phyloP scores from a whole-genome alignment of 1,140 invertebrate species.

The Ctenoplectra terminalis region DNA sequence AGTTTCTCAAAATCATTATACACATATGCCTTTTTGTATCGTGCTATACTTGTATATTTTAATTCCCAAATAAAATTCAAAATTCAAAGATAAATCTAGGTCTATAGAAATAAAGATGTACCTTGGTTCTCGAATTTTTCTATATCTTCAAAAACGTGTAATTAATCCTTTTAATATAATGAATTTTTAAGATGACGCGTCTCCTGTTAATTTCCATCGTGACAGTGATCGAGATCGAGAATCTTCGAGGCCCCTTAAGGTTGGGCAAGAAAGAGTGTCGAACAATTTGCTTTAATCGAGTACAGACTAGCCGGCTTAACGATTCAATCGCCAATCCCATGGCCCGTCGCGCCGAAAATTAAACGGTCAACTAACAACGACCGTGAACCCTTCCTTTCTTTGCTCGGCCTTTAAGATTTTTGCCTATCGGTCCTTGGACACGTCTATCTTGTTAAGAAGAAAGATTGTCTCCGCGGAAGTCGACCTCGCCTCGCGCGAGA shows the following conservation, averaged over 20 bases:
- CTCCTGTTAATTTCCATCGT: too few relatives aligned
- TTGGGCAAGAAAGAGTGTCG: background rate
- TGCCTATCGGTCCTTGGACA: constrained; percentile 39
- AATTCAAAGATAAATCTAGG: too few relatives aligned
- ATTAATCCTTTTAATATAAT: too few relatives aligned
- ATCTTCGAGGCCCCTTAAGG: background rate
- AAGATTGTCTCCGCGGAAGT: constrained; percentile 14
- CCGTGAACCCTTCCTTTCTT: constrained; percentile 47
- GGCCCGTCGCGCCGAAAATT: constrained; percentile 37
- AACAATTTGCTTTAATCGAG: constrained; percentile 39
- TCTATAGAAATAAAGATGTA: too few relatives aligned
- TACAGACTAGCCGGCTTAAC: constrained; percentile 31
- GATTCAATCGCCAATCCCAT: constrained; percentile 11
- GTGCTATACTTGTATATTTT: too few relatives aligned
- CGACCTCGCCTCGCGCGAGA: constrained; percentile 12
- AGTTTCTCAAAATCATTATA: too few relatives aligned
- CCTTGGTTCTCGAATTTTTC: too few relatives aligned
- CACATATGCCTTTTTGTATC: too few relatives aligned
- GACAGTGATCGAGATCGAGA: background rate
- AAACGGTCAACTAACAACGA: constrained; percentile 14
- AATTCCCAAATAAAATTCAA: too few relatives aligned
- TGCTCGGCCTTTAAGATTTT: constrained; percentile 36
- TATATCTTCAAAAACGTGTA: too few relatives aligned
- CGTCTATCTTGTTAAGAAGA: constrained; percentile 18
- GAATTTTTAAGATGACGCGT: too few relatives aligned